These are phyloP conservation scores for Chionis minor DNA, from an alignment of 2,113 vertebrate genomes.

Conservation along the genomic window DNA sequence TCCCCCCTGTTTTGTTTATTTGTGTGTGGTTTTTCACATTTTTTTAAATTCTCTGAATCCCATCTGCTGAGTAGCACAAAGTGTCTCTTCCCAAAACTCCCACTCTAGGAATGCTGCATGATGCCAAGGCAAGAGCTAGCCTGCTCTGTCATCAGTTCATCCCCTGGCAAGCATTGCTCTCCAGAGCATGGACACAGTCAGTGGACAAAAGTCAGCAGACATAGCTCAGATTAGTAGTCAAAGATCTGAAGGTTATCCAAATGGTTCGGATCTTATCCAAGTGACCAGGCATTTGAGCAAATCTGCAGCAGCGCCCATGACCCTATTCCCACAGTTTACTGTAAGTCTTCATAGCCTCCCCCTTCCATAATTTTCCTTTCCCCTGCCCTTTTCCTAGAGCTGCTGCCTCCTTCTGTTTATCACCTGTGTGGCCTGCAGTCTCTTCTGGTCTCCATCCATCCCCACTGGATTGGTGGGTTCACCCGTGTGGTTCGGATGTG, in stretches of 20 bases:
- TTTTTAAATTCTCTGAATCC: background rate
- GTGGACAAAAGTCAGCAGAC: background rate
- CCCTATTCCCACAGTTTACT: rapidly evolving
- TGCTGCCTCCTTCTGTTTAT: background rate
- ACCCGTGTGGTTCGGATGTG: rapidly evolving
- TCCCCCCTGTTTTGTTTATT: background rate
- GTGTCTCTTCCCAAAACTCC: background rate
- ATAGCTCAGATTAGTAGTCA: background rate
- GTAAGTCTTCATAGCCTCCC: rapidly evolving
- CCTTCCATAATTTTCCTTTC: background rate
- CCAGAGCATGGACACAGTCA: background rate
- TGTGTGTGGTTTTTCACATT: background rate
- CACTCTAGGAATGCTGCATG: background rate
- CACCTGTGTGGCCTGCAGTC: rapidly evolving
- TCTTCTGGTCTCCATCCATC: background rate
- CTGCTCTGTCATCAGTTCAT: background rate
- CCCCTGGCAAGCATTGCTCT: background rate
- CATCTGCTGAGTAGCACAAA: background rate
- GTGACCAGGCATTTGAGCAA: background rate
- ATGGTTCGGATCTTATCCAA: background rate
- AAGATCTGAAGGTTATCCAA: background rate
- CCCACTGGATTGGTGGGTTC: rapidly evolving
- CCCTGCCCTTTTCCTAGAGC: background rate
- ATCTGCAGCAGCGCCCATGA: background rate
- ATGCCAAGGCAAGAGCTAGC: background rate